A percentile compares a stretch with the other conserved stretches of the same genome.
Conservation (phyloP, 2,888 invertebrate species). For the Disparrhopalites patrizii region DNA sequence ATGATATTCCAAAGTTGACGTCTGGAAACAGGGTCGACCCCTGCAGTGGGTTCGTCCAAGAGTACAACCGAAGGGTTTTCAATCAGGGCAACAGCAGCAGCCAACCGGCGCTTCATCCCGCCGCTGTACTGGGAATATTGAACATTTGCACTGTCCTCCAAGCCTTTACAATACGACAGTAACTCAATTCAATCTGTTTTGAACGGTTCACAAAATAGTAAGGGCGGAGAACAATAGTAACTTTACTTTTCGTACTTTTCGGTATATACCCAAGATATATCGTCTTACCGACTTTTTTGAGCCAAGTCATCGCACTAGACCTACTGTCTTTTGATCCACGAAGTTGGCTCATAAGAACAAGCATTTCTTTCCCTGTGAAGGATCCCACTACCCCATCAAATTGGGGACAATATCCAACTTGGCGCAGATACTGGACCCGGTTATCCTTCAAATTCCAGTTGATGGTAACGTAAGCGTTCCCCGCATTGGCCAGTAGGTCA, state of each 20-base stretch:
- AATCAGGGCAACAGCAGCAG: conserved; percentile 70
- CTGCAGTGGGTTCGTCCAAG: conserved; percentile 55
- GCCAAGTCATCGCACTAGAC: conserved; percentile 34
- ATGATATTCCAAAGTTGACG: conserved; percentile 63
- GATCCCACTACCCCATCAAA: conserved; percentile 73
- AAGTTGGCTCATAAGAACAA: conserved; percentile 68
- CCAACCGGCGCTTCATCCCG: conserved; percentile 73
- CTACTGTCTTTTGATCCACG: conserved; percentile 58
- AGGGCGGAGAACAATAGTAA: too few relatives aligned
- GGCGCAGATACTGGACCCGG: conserved; percentile 8
- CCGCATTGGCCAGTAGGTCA: conserved; percentile 52
- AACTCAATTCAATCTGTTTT: background rate
- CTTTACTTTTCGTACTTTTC: too few relatives aligned
- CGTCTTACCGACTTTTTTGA: conserved; percentile 33
- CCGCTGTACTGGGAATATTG: conserved; percentile 59
- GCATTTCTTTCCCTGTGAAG: conserved; percentile 69
- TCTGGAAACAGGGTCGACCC: conserved; percentile 65
- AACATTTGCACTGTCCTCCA: conserved; percentile 33
- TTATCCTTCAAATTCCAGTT: conserved; percentile 48
- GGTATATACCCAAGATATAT: too few relatives aligned
- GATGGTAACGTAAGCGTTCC: conserved; percentile 52
- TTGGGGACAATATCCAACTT: conserved; percentile 64
- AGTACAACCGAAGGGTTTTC: conserved; percentile 65
- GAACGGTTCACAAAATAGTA: background rate
- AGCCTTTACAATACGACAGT: conserved; percentile 22